Base-by-base conservation (phyloP, 1,140 invertebrate genomes). In the Batillaria attramentaria region DNA sequence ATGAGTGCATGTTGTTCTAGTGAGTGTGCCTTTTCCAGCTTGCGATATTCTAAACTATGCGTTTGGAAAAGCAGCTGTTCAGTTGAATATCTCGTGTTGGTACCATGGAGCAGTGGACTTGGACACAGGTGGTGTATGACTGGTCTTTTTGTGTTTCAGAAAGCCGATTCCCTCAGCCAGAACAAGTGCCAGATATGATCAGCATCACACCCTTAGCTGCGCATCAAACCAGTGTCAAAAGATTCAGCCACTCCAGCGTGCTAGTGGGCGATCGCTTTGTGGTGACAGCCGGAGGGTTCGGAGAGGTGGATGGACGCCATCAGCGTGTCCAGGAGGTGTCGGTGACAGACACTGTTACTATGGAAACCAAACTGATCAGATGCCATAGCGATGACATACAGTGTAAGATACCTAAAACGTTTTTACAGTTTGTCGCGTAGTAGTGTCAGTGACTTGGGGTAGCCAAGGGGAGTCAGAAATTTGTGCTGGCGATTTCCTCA, bases 211-310 rank as follows among this genome's bases (percentile, higher is more conserved):
- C 10, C n/a, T 6, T 60, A 8, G 31, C 54, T 33, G 10, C 39
- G 4, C 35, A 39, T 54, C 50, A 41, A 57, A 28, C 37, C 35
- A 41, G 60, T 18, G 41, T 86, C 20, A 81, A 82, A 54, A 80
- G 87, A 50, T 88, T 90, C 84, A 88, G 90, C 37, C 90, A 90
- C 78, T 78, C 84, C 57, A 83, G 84, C 43, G 66, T 72, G 66
- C 28, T 65, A 8, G 50, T 88, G 20, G 68, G 42, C 35, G 76
- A 79, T 2, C 70, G 68, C 33, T 77, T 78, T 75, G 66, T 85
- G 8, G 28, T 89, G 35, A 85, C 82, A 54, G 41, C 85, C 37
- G 91, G 90, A 65, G 91, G 91, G 28, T 92, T 92, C 87, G 91
- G 91, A 16, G 83, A 84, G 35, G 75, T 87, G 69, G 79, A 83